A percentile compares a stretch with the other conserved stretches of the same genome.
phyloP scores from a whole-genome alignment of 2,797 vertebrate species.

The Sardinella longiceps region DNA sequence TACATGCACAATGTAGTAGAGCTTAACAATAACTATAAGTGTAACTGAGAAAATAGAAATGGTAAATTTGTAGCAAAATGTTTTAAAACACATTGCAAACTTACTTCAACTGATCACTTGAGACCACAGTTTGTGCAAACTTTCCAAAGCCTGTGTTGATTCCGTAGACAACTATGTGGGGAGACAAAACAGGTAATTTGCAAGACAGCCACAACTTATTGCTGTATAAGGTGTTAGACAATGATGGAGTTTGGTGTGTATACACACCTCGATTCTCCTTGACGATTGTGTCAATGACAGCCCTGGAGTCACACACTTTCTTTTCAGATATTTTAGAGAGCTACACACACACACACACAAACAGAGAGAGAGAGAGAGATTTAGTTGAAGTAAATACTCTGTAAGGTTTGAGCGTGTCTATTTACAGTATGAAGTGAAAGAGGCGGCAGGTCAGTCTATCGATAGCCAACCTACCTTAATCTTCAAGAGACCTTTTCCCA shows the following conservation, averaged over 20 bases:
- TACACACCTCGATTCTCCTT: constrained; percentile 51
- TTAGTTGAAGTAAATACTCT: background rate
- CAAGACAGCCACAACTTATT: background rate
- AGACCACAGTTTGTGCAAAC: constrained; percentile 95
- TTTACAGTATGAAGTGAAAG: background rate
- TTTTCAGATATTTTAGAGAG: constrained; percentile 49
- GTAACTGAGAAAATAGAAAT: no score
- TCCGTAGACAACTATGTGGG: constrained; percentile 91
- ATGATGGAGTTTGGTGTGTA: background rate
- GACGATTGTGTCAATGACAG: constrained; percentile 45
- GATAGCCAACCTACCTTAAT: constrained; percentile 59
- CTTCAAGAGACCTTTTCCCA: constrained; percentile 51
- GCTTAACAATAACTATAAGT: no score
- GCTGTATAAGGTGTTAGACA: background rate
- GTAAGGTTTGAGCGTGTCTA: no score
- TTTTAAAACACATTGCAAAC: constrained; percentile 28
- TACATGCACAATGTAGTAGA: no score
- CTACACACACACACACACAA: constrained; percentile 37
- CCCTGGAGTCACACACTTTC: constrained; percentile 41
- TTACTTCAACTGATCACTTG: constrained; percentile 90
- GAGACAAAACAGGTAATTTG: constrained; percentile 27
- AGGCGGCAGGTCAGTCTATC: background rate
- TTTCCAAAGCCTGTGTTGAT: constrained; percentile 98
- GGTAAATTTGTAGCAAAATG: no score
- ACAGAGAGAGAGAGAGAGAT: background rate